Percentiles rank a stretch among this genome's conserved stretches.
Conservation (phyloP, 1,140 invertebrate genomes). For the Ips nitidus region DNA sequence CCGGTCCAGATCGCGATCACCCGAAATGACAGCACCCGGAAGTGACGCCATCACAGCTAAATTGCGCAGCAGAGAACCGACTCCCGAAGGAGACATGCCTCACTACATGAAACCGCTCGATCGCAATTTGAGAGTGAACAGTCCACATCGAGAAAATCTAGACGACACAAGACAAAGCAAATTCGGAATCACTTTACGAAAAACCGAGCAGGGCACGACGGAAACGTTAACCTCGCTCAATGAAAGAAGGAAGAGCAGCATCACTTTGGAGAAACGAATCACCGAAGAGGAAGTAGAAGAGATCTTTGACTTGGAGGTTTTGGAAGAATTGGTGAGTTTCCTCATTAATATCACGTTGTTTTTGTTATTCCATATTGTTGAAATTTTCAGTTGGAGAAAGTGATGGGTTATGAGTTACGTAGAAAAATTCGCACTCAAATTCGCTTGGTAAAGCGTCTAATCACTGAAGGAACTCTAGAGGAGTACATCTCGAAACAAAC, state of each 20-base stretch:
- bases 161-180: slow-evolving; percentile 55
- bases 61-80: slow-evolving; percentile 18
- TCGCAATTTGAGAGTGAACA: slow-evolving; percentile 43
- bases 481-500: slow-evolving; percentile 31
- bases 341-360: not conserved
- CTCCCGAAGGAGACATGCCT: slow-evolving; percentile 44
- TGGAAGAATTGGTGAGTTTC: slow-evolving; percentile 64
- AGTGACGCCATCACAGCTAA: not conserved
- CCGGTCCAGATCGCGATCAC: slow-evolving; percentile 25
- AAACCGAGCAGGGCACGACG: slow-evolving; percentile 56
- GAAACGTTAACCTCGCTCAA: slow-evolving; percentile 28
- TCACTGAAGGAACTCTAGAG: slow-evolving; percentile 53
- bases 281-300: slow-evolving; percentile 64
- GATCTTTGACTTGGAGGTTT: slow-evolving; percentile 66
- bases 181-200: slow-evolving; percentile 64
- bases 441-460: slow-evolving; percentile 63
- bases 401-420: slow-evolving; percentile 71
- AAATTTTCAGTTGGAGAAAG: slow-evolving; percentile 67
- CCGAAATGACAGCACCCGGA: slow-evolving; percentile 11
- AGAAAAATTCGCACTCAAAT: slow-evolving; percentile 74
- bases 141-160: slow-evolving; percentile 42
- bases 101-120: slow-evolving; percentile 50
- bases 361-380: not conserved
- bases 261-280: slow-evolving; percentile 35
- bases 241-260: slow-evolving; percentile 45